Base-by-base conservation (phyloP, 2,797 vertebrate species). In the Vespertilio murinus region DNA sequence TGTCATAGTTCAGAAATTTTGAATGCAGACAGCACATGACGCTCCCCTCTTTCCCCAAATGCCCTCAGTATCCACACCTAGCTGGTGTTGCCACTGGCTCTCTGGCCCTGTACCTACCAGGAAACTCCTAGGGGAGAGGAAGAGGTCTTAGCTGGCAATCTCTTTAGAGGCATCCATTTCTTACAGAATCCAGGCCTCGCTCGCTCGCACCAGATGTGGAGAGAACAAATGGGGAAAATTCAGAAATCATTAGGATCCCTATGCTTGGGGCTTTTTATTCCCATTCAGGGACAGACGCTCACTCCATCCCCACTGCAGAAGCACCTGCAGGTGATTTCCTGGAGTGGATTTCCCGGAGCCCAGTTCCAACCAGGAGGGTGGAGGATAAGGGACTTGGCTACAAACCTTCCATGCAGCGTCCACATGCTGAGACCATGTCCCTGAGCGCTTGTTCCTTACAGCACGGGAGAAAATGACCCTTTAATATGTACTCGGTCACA, bases 391-490 rank as follows among this genome's bases (percentile, higher is more conserved):
- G 4, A 71, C 35, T 93, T 92, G 71, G 82, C 86, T 86, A 88
- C 25, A 86, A 89, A 42, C 40, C 28, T 78, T 77, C 86, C 80
- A 25, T 56, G 56, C 35, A 75, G 18, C 83, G 85, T 93, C 86
- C 80, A 86, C 59, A 92, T 35, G 22, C 82, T 47, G 45, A 87
- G 25, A 77, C 65, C 73, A 47, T 40, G 23, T 86, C 73, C 59
- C 81, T 71, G 30, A 79, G 81, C 7, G 67, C 65, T 77, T 42
- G 35, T 47, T 95, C 59, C 82, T 71, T 59, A 45, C 2, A 81
- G 35, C 74, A 33, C 1, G 16, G 33, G 22, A 93, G 83, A 90
- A 96, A 95, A 92, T 70, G 71, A 45, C 42, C 16, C 47, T 81
- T 93, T 73, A 83, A 49, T 90, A 33, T 77, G 40, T 71, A 79